Base-by-base conservation (phyloP, 2,113 vertebrate species). In the Hemiprocne comata region DNA sequence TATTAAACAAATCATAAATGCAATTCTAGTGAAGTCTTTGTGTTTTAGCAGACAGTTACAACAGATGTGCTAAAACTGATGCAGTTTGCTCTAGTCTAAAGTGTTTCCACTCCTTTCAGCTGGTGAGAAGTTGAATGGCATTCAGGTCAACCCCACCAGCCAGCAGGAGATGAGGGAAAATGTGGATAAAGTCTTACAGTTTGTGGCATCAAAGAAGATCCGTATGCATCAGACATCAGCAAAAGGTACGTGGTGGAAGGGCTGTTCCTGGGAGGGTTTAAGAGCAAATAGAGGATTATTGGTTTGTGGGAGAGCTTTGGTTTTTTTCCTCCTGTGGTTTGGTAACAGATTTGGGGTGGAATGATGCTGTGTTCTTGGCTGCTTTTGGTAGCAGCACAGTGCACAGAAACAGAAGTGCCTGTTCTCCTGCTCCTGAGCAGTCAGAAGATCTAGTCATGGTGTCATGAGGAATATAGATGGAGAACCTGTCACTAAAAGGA, bases 161-260 rank as follows among this genome's bases (percentile, higher is more conserved):
- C 98, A 98, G 93, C 99, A 99, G 93, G 98, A 99, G 87, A 99
- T 98, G 98, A 98, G 97, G 94, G 98, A 98, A 86, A 99, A 99
- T 50, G 99, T 99, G 96, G 99, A 99, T 83, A 98, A 98, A 95
- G 99, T 99, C 36, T 93, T 99, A 8, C 98, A 98, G 92, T 99
- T 99, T 8, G 98, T 99, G 95, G 98, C 99, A 34, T 99, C 99
- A 13, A 99, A 98, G 93, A 98, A 98, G 95, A 99, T 99, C 93
- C 99, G 99, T 21, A 99, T 99, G 99, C 99, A 99, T 65, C 99
- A 99, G 97, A 99, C 99, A 2, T 99, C 99, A 7, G 98, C 99
- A n/a, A 98, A 98, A 98, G 99, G 99, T 99, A 81, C 69, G n/a
- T 48, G 33, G 11, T 2, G 61, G 9, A 34, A 44, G 53, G 36